These are phyloP conservation scores for Castor canadensis DNA, from an alignment of 2,113 vertebrate genomes.

Conservation along the genomic window DNA sequence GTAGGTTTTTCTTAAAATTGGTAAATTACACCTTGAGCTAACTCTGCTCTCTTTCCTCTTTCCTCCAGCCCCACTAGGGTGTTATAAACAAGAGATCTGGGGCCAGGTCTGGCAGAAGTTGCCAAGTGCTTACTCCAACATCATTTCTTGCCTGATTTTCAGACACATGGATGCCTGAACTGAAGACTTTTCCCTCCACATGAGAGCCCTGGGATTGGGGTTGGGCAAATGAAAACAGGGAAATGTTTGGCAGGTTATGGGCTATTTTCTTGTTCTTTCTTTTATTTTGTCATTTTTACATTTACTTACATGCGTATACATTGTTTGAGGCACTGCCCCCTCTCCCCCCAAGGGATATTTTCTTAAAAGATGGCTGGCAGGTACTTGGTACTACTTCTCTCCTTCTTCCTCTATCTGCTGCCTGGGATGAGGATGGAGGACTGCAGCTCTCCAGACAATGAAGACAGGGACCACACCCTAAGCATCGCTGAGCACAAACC, in stretches of 20 bases:
- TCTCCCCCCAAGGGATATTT: not conserved
- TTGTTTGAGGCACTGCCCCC: too few relatives aligned
- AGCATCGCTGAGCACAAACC: not conserved
- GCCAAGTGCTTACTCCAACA: not conserved
- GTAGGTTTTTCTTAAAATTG: not conserved
- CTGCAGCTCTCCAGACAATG: not conserved
- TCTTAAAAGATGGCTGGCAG: not conserved
- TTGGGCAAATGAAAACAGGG: not conserved
- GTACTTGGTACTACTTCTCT: not conserved
- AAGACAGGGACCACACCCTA: not conserved
- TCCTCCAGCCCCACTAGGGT: not conserved
- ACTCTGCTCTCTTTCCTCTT: not conserved
- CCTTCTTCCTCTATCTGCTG: not conserved
- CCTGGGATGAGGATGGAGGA: not conserved
- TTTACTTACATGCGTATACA: too few relatives aligned
- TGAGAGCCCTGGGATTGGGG: not conserved
- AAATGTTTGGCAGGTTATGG: not conserved
- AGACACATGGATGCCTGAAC: not conserved
- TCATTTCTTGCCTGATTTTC: not conserved
- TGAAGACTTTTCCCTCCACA: not conserved
- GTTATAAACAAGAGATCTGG: not conserved
- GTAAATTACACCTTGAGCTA: not conserved
- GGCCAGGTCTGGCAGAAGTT: not conserved
- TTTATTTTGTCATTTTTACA: too few relatives aligned
- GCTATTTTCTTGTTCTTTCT: too few relatives aligned